A percentile compares a stretch with the other conserved stretches of the same genome.
Evolutionary conservation across 2,888 invertebrate genomes (phyloP).

Genomic region (Sinhomidia bicolor): DNA sequence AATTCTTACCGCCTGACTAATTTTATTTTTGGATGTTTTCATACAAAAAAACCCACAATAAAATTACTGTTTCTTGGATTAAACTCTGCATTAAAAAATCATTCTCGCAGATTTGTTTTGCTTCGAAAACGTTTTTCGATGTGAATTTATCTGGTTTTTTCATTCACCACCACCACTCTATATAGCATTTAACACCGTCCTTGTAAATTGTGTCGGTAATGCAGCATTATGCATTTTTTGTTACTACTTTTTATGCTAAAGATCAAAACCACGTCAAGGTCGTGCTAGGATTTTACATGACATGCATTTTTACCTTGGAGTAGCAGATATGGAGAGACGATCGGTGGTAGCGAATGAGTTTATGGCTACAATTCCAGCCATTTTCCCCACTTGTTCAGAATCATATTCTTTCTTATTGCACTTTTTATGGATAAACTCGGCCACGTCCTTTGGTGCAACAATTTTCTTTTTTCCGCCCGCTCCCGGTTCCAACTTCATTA

Average conservation of each 20-base stretch:
- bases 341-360: slow-evolving; percentile 75
- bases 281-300: too few species aligned
- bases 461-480: slow-evolving; percentile 60
- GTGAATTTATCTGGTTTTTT: neutral
- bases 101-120: too few species aligned
- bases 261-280: too few species aligned
- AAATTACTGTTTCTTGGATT: too few species aligned
- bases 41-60: too few species aligned
- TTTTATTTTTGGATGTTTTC: too few species aligned
- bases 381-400: slow-evolving; percentile 63
- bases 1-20: too few species aligned
- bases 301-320: slow-evolving; percentile 74
- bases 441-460: slow-evolving; percentile 72
- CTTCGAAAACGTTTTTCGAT: neutral
- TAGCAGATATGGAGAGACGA: slow-evolving; percentile 65
- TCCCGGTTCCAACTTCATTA: slow-evolving; percentile 71
- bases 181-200: too few species aligned
- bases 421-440: slow-evolving; percentile 74
- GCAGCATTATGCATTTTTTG: too few species aligned
- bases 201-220: neutral
- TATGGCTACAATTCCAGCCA: slow-evolving; percentile 74
- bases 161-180: too few species aligned
- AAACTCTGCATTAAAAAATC: too few species aligned
- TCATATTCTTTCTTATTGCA: slow-evolving; percentile 74
- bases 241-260: too few species aligned